Percentiles rank a stretch among this genome's conserved stretches.
phyloP scores from a whole-genome alignment of 2,888 invertebrate genomes.

The Andrena trimmerana region DNA sequence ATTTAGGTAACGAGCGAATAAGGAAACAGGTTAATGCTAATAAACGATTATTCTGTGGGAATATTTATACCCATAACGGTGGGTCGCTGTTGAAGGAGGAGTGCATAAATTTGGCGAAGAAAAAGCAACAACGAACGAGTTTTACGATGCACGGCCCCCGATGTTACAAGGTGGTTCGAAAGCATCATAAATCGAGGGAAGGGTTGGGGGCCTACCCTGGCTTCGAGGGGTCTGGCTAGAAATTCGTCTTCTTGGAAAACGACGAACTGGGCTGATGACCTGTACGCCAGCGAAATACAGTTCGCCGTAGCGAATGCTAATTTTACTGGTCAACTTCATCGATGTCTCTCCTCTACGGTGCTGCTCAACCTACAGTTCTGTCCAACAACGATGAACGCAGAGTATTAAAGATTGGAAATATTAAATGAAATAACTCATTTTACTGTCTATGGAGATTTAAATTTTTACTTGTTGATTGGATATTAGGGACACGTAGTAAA shows the following conservation, averaged over 20 bases:
- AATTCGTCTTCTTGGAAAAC: slow-evolving; percentile 63
- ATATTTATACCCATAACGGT: slow-evolving; percentile 10
- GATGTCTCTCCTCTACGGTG: slow-evolving; percentile 45
- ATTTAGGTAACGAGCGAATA: slow-evolving; percentile 13
- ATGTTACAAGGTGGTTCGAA: slow-evolving; percentile 55
- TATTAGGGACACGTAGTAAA: too few relatives aligned
- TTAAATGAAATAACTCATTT: neutral
- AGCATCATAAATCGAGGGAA: slow-evolving; percentile 50
- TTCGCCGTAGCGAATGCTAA: slow-evolving; percentile 62
- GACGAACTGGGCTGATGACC: slow-evolving; percentile 62
- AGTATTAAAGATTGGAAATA: neutral
- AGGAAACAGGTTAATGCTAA: neutral
- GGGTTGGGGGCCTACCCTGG: slow-evolving; percentile 42
- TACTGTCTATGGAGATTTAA: too few relatives aligned
- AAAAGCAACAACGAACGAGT: slow-evolving; percentile 29
- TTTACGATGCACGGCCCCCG: slow-evolving; percentile 41
- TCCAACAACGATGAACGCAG: slow-evolving; percentile 5
- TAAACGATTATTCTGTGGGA: slow-evolving; percentile 25
- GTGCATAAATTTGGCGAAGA: slow-evolving; percentile 47
- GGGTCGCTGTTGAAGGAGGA: slow-evolving; percentile 1
- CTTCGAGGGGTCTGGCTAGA: slow-evolving; percentile 52
- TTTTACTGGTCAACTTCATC: slow-evolving; percentile 64
- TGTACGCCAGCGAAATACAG: slow-evolving; percentile 53
- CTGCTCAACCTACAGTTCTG: slow-evolving; percentile 28
- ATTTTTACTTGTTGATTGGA: too few relatives aligned